These are phyloP conservation scores for Microtus montanus DNA, from an alignment of 2,113 vertebrate genomes.

Conservation along the genomic window DNA sequence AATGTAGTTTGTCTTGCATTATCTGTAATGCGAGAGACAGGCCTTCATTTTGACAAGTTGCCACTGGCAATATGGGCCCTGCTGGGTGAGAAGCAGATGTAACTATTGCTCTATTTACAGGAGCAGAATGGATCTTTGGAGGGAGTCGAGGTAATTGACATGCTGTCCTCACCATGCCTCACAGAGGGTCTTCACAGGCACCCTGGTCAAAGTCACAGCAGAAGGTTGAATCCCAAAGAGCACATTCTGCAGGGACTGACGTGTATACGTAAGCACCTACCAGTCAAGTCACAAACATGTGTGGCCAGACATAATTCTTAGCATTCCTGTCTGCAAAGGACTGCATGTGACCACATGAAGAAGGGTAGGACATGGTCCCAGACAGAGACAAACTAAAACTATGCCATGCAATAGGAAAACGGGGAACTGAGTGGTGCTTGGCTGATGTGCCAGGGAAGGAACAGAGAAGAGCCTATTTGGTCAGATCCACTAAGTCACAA, in stretches of 20 bases:
- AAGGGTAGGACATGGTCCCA: not conserved
- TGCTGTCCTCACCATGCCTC: slow-evolving; percentile 39
- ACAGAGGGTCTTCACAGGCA: not conserved
- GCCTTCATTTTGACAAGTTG: slow-evolving; percentile 84
- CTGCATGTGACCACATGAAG: not conserved
- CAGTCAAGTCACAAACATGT: not conserved
- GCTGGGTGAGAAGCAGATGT: slow-evolving; percentile 72
- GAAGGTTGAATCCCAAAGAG: not conserved
- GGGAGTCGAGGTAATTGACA: slow-evolving; percentile 50
- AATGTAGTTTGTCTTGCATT: slow-evolving; percentile 77
- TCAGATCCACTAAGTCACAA: not conserved
- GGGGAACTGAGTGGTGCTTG: no score
- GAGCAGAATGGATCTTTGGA: slow-evolving; percentile 57
- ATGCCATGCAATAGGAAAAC: accelerated
- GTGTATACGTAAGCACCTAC: not conserved
- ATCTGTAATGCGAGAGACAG: slow-evolving; percentile 81
- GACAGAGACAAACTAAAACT: not conserved
- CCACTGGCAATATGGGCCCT: slow-evolving; percentile 77
- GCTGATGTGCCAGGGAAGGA: not conserved
- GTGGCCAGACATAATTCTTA: not conserved
- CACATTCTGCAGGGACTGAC: not conserved
- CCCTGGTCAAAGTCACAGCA: not conserved
- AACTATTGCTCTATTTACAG: slow-evolving; percentile 75
- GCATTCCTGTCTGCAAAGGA: not conserved
- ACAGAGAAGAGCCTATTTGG: accelerated